Conservation (phyloP, 2,797 vertebrate species). For the Arnoldichthys spilopterus region DNA sequence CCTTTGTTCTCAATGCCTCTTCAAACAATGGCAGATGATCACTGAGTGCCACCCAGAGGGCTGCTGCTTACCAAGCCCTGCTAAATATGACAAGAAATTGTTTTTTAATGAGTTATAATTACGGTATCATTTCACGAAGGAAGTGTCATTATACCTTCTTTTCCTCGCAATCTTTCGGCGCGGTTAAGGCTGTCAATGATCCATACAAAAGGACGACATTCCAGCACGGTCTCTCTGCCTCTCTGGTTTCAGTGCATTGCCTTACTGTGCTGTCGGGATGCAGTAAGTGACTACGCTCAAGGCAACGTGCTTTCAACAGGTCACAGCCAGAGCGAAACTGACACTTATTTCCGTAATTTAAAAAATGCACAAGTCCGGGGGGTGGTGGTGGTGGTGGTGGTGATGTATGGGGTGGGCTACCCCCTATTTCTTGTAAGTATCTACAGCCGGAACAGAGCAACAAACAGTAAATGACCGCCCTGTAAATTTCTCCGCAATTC, state of each 20-base stretch:
- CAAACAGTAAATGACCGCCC: conserved; percentile 27
- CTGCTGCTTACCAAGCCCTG: conserved; percentile 12
- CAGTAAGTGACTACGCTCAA: conserved; percentile 11
- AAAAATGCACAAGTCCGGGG: conserved; percentile 29
- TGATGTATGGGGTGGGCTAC: too few relatives aligned
- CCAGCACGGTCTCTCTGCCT: conserved; percentile 14
- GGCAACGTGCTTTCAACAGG: conserved; percentile 20
- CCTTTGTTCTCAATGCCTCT: conserved; percentile 40
- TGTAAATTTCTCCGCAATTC: conserved; percentile 23
- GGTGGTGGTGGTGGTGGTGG: too few relatives aligned
- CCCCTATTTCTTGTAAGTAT: neutral
- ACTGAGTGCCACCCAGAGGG: conserved; percentile 37
- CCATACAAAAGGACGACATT: conserved; percentile 38
- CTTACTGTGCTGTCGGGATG: conserved; percentile 19
- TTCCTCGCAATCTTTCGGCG: conserved; percentile 34
- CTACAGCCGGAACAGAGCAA: conserved; percentile 10
- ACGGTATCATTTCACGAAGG: conserved; percentile 35
- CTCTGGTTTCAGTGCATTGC: conserved; percentile 44
- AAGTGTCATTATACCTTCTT: conserved; percentile 42
- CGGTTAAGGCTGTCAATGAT: conserved; percentile 41
- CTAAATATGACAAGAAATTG: conserved; percentile 28
- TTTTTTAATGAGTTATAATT: conserved; percentile 51
- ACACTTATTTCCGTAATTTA: neutral
- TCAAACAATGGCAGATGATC: conserved; percentile 46
- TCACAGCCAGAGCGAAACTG: conserved; percentile 14